These are phyloP conservation scores for Hyppa rectilinea DNA, from an alignment of 2,888 invertebrate species.

Conservation along the genomic window DNA sequence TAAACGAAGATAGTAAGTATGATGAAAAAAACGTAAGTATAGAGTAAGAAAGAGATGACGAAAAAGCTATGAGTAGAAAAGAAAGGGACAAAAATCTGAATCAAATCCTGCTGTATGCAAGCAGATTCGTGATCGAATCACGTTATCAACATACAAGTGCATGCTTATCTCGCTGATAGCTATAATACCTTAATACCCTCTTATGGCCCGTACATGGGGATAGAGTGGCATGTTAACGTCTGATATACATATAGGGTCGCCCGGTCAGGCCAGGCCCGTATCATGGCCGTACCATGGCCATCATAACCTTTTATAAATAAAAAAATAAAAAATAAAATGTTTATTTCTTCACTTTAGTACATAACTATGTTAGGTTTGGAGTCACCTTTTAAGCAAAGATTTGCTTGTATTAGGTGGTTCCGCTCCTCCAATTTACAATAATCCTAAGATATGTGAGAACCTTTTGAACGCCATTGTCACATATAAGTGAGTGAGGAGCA, in stretches of 20 bases:
- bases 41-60: not conserved
- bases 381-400: no score
- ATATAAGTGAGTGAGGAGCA: no score
- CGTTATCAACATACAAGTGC: conserved; percentile 37
- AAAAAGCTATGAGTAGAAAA: not conserved
- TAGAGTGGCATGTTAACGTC: conserved; percentile 31
- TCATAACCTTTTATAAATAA: no score
- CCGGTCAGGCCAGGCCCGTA: no score
- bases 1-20: conserved; percentile 23
- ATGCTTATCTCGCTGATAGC: conserved; percentile 43
- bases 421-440: no score
- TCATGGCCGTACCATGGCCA: no score
- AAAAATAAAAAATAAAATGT: no score
- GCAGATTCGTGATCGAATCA: conserved; percentile 22
- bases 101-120: not conserved
- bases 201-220: conserved; percentile 23
- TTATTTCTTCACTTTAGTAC: no score
- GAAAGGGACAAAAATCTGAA: not conserved
- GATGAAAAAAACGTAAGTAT: conserved; percentile 7
- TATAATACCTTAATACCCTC: conserved; percentile 45
- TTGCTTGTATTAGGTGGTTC: no score
- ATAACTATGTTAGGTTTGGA: no score
- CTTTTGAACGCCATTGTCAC: no score
- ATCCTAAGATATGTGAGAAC: no score
- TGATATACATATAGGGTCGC: conserved; percentile 15